Evolutionary conservation across 2,113 vertebrate species (phyloP).

Genomic region (Pseudonaja textilis): DNA sequence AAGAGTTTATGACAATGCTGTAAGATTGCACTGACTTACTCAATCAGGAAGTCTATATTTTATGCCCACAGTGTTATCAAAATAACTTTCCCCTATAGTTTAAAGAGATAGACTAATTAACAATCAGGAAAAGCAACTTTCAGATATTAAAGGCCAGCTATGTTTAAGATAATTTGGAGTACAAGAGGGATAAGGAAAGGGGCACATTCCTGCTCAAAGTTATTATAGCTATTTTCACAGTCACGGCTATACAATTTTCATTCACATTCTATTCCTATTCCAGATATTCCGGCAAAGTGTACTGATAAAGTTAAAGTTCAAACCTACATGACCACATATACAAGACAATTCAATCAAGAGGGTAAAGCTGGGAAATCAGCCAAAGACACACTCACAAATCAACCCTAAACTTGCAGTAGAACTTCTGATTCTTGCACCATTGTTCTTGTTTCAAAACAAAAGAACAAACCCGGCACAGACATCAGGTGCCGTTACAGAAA

Average conservation of each 20-base stretch:
- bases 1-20: neutral
- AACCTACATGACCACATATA: neutral
- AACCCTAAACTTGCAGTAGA: neutral
- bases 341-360: neutral
- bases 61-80: constrained; percentile 26
- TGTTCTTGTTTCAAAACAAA: neutral
- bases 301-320: neutral
- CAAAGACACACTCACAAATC: neutral
- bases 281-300: neutral
- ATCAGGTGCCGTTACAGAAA: neutral
- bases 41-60: neutral
- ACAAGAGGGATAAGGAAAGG: neutral
- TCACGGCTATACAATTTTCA: neutral
- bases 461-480: neutral
- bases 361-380: neutral
- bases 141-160: neutral
- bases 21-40: neutral
- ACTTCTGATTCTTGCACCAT: neutral
- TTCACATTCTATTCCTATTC: neutral
- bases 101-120: neutral
- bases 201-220: neutral
- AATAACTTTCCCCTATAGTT: neutral
- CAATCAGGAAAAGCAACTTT: neutral
- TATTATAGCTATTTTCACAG: neutral
- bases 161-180: neutral